phyloP scores from a whole-genome alignment of 2,113 vertebrate genomes.

The Corvus hawaiiensis region DNA sequence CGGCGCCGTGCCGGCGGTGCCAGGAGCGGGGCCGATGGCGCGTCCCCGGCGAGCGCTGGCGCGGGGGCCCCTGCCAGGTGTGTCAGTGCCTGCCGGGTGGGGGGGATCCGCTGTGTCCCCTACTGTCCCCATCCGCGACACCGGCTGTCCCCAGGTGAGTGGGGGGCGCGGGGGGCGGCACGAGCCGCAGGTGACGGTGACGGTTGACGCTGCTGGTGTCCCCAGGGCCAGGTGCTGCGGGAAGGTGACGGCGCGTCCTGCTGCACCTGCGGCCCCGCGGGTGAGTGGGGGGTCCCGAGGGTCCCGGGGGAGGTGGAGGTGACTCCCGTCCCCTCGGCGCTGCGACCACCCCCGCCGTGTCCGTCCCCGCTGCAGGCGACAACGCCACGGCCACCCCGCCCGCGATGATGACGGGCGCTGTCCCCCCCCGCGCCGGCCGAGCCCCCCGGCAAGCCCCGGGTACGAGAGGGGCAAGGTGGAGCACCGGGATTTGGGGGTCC shows the following conservation, averaged over 20 bases:
- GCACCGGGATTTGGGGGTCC: not conserved
- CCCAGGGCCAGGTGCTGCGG: not conserved
- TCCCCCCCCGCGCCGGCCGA: not conserved
- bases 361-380: not conserved
- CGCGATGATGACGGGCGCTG: not conserved
- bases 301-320: too few relatives aligned
- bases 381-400: not conserved
- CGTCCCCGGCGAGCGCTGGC: slow-evolving; percentile 79
- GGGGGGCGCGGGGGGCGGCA: not conserved
- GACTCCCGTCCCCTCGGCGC: not conserved
- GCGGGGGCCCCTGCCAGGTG: slow-evolving; percentile 70
- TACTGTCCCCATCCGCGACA: slow-evolving; percentile 73
- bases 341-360: not conserved
- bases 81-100: slow-evolving; percentile 80
- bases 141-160: slow-evolving; percentile 81
- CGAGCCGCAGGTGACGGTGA: not conserved
- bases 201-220: not conserved
- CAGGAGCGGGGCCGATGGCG: slow-evolving; percentile 68
- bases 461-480: not conserved
- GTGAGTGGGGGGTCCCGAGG: not conserved
- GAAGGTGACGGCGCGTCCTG: not conserved
- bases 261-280: not conserved
- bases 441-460: not conserved
- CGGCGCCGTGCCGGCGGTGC: slow-evolving; percentile 77
- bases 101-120: slow-evolving; percentile 69